Evolutionary conservation across 2,888 invertebrate genomes (phyloP).

Genomic region (Encarsia formosa): DNA sequence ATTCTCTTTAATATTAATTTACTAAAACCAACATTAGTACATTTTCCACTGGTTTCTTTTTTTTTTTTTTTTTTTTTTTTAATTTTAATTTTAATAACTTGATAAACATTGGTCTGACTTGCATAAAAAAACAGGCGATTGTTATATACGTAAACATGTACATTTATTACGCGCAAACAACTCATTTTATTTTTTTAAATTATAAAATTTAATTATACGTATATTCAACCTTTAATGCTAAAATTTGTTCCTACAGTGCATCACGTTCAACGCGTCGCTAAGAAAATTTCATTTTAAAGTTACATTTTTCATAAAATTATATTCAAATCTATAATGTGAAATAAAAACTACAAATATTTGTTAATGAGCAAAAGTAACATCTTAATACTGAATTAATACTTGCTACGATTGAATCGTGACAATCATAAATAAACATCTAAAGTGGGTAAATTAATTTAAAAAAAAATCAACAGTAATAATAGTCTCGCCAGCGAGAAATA

Average conservation of each 20-base stretch:
- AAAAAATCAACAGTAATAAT: no score
- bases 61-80: slow-evolving; percentile 10
- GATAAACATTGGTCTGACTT: slow-evolving; percentile 26
- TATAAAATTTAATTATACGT: not conserved
- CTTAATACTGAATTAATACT: slow-evolving; percentile 29
- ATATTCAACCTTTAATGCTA: slow-evolving; percentile 1
- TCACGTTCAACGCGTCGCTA: slow-evolving; percentile 33
- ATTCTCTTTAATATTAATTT: no score
- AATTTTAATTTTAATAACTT: slow-evolving; percentile 16
- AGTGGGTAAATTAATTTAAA: no score
- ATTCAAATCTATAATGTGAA: no score
- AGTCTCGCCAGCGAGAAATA: slow-evolving; percentile 43
- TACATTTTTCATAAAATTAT: no score
- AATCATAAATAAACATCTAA: no score
- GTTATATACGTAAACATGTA: slow-evolving; percentile 26
- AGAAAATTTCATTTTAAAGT: slow-evolving; percentile 10
- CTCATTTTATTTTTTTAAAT: slow-evolving; percentile 12
- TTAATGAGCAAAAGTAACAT: slow-evolving; percentile 20
- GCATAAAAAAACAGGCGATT: slow-evolving; percentile 27
- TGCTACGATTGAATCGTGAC: no score
- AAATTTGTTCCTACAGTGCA: slow-evolving; percentile 13
- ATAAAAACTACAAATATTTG: no score
- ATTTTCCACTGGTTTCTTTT: no score
- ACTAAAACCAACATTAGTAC: no score
- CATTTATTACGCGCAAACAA: slow-evolving; percentile 22